These are phyloP conservation scores for Nesogale talazaci DNA, from an alignment of 2,113 vertebrate species.

Conservation along the genomic window DNA sequence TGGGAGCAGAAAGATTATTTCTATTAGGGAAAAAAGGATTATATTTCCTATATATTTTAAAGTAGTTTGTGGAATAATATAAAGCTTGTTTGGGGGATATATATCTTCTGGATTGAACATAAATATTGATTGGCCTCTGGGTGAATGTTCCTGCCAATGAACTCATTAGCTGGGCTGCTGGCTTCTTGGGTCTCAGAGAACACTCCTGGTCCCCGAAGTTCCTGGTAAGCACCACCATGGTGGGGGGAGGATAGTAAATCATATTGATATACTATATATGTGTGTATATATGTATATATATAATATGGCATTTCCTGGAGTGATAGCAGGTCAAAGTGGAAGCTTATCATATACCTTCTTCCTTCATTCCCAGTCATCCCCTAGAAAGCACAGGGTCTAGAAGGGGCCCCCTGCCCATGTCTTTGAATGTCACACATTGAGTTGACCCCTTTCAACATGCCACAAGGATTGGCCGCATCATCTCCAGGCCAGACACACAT, in stretches of 20 bases:
- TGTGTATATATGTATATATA: background rate
- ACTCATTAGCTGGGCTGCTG: background rate
- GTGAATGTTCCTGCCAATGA: background rate
- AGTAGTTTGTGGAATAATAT: background rate
- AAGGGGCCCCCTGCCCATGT: background rate
- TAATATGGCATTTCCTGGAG: background rate
- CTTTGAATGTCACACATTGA: background rate
- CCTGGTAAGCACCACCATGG: background rate
- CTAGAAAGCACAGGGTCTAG: background rate
- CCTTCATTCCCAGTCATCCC: slow-evolving; percentile 3
- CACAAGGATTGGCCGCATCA: background rate
- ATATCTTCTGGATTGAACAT: background rate
- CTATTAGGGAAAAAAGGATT: background rate
- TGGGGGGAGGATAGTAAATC: background rate
- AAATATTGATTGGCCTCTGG: background rate
- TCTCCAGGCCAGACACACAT: background rate
- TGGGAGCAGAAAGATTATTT: background rate
- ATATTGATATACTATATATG: background rate
- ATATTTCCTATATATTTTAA: background rate
- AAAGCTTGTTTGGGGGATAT: background rate
- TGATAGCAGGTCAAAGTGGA: background rate
- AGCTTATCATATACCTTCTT: too few species aligned
- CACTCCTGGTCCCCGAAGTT: background rate
- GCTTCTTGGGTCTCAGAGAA: background rate
- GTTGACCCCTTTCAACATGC: background rate